Evolutionary conservation across 1,140 invertebrate species (phyloP).

Genomic region (Conopomorpha cramerella): DNA sequence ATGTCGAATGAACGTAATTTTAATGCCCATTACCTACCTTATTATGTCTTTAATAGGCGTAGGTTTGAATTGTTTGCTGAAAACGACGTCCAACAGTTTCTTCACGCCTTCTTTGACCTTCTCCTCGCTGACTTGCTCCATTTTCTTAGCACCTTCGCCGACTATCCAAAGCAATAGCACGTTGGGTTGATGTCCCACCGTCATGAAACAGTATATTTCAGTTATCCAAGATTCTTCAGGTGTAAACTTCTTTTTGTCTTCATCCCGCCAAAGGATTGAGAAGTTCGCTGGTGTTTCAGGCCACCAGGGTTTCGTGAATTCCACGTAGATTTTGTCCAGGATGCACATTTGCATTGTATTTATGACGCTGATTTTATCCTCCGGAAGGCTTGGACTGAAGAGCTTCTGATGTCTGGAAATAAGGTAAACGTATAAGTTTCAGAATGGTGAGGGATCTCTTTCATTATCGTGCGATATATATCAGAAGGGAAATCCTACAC

Average conservation of each 20-base stretch:
- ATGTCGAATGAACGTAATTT: too few relatives aligned
- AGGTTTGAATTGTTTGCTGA: neutral
- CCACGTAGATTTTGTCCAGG: neutral
- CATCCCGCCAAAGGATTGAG: neutral
- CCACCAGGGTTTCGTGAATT: neutral
- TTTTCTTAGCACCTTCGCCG: neutral
- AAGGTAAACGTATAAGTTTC: neutral
- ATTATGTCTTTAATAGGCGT: neutral
- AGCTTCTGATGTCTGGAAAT: neutral
- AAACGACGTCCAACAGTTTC: neutral
- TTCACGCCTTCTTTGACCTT: neutral
- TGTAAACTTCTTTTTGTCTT: neutral
- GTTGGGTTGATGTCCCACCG: neutral
- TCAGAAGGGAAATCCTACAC: neutral
- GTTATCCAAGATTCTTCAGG: neutral
- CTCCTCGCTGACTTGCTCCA: neutral
- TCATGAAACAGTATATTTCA: neutral
- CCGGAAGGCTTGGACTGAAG: neutral
- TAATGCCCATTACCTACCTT: too few relatives aligned
- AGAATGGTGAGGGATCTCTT: neutral
- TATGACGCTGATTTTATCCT: neutral
- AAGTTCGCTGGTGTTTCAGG: neutral
- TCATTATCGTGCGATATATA: neutral
- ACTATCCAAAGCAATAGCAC: neutral
- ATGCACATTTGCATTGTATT: neutral